Evolutionary conservation across 2,888 invertebrate species (phyloP), one percentile per base, ranked within the genome.

Genomic region (Chloroclysta siterata): DNA sequence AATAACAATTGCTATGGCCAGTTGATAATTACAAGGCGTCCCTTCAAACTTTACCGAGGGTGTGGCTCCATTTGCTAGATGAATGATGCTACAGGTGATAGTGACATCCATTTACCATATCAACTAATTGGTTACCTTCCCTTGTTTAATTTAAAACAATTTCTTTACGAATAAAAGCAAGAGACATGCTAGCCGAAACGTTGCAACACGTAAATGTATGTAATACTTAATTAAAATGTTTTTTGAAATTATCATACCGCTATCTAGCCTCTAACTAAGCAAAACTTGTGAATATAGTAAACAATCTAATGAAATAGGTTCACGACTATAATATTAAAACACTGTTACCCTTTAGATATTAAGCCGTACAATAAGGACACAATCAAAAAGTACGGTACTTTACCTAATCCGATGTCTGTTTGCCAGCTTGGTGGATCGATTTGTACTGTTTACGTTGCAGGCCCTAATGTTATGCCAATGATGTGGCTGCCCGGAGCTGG

Each of bases 61-160:
- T 60, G 82, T 72, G 82, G 76, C 57, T 61, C 82, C 78, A 84
- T 83, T 84, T 81, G 64, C 65, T 52, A 69, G 74, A 83, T 83
- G 77, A 79, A 69, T 59, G 79, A 81, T 80, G 72, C 53, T 61
- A 71, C 66, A 65, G 63, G 62, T 63, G 76, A 81, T 78, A 78
- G 69, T 64, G 62, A 72, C 72, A 70, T 73, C 72, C 75, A 79
- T 81, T 77, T 78, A 72, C 68, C 58, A 63, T 70, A 73, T 28
- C 48, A 29, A 53, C 53, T 73, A 79, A 78, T 76, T 75, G 77
- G 78, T 72, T 74, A 74, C 72, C 60, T 15, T 28, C 41, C 33
- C 22, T 60, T 44, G 33, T 33, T 42, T 48, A 14, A 41, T 28
- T 52, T n/a, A 15, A 41, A 52, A 28, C 29, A 58, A 63, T 42